These are phyloP conservation scores for Acleris sparsana DNA, from an alignment of 2,888 invertebrate species.

Conservation along the genomic window DNA sequence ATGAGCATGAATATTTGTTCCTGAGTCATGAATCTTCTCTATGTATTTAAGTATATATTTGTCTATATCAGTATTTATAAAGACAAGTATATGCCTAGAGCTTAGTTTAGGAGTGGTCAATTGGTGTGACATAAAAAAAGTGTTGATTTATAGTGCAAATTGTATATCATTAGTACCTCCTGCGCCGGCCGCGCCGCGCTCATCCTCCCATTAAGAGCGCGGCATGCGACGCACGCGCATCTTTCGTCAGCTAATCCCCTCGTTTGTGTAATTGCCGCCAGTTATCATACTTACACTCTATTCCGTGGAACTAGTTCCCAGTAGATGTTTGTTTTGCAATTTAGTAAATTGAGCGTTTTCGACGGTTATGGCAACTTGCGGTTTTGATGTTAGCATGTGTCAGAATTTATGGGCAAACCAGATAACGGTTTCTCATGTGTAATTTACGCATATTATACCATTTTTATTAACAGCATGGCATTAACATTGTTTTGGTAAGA, in stretches of 20 bases:
- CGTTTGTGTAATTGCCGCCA: conserved; percentile 26
- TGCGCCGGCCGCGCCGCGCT: neutral
- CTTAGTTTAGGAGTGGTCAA: too few species aligned
- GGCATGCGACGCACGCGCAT: neutral
- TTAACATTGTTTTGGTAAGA: too few species aligned
- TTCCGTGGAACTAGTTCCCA: conserved; percentile 28
- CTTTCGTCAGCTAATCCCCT: conserved; percentile 28
- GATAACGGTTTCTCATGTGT: neutral
- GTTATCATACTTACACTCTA: conserved; percentile 33
- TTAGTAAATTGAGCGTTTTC: conserved; percentile 30
- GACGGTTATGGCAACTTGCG: neutral
- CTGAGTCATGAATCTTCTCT: too few species aligned
- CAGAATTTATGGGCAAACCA: neutral
- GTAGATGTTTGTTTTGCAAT: conserved; percentile 32
- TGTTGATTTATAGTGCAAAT: too few species aligned
- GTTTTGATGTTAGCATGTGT: conserved; percentile 5
- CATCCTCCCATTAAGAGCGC: conserved; percentile 5
- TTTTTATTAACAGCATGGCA: too few species aligned
- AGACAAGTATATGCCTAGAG: too few species aligned
- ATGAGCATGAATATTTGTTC: too few species aligned
- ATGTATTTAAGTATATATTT: too few species aligned
- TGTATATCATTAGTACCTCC: neutral
- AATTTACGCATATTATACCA: too few species aligned
- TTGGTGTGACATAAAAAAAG: too few species aligned
- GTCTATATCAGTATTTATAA: too few species aligned